A percentile compares a stretch with the other conserved stretches of the same genome.
Evolutionary conservation across 2,888 invertebrate genomes (phyloP).

Genomic region (Cephus nigrinus): DNA sequence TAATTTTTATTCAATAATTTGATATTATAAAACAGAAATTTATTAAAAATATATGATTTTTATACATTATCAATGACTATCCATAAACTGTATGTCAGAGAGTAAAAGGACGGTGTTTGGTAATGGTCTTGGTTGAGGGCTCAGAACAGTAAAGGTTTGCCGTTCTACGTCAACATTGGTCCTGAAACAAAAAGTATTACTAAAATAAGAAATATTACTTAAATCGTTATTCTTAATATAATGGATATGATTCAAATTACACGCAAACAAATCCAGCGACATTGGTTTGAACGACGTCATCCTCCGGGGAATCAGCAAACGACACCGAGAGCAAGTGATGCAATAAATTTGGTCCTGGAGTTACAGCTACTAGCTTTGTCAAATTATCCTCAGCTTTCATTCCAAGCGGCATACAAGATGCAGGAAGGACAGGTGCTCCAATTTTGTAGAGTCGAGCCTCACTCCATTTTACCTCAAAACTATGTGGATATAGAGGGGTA

Average conservation of each 20-base stretch:
- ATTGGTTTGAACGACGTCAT: conserved; percentile 88
- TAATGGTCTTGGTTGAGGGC: conserved; percentile 93
- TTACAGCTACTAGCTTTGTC: conserved; percentile 86
- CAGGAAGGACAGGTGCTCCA: conserved; percentile 92
- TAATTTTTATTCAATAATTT: neutral
- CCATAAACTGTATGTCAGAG: conserved; percentile 96
- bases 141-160: conserved; percentile 88
- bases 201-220: conserved; percentile 11
- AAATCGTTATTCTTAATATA: conserved; percentile 5
- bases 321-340: conserved; percentile 92
- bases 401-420: conserved; percentile 96
- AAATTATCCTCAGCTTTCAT: conserved; percentile 93
- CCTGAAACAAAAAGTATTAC: conserved; percentile 68
- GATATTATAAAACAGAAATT: neutral
- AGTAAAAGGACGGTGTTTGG: conserved; percentile 88
- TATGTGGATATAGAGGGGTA: conserved; percentile 89
- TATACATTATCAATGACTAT: conserved; percentile 75
- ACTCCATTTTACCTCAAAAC: conserved; percentile 91
- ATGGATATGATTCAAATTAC: conserved; percentile 71
- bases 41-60: neutral
- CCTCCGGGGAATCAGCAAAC: conserved; percentile 84
- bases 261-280: conserved; percentile 92
- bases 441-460: conserved; percentile 94
- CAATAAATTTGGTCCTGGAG: conserved; percentile 79
- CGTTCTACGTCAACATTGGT: conserved; percentile 91